These are phyloP conservation scores for Lepidonotus clava DNA, from an alignment of 2,888 invertebrate genomes.

Conservation along the genomic window DNA sequence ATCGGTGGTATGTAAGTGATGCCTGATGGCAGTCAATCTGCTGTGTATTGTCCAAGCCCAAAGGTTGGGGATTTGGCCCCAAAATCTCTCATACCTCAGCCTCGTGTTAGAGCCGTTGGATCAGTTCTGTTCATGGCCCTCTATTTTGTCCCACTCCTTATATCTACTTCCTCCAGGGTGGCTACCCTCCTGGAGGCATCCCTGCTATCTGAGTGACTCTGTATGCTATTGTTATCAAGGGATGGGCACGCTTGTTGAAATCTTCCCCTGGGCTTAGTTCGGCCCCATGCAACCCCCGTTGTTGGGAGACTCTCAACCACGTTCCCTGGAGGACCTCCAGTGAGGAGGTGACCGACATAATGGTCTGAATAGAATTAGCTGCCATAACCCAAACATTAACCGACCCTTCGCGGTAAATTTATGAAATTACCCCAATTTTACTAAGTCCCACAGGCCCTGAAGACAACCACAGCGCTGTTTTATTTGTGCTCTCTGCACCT, in stretches of 20 bases:
- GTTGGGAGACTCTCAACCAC: background rate
- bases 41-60: background rate
- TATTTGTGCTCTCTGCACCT: background rate
- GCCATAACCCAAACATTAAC: constrained; percentile 37
- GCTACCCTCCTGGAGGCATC: too few relatives aligned
- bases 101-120: background rate
- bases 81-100: background rate
- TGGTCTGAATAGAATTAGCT: constrained; percentile 12
- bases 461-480: background rate
- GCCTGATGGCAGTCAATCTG: background rate
- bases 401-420: constrained; percentile 14
- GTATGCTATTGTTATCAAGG: constrained; percentile 35
- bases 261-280: background rate
- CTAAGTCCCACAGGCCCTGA: constrained; percentile 3
- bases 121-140: background rate
- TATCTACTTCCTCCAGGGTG: background rate
- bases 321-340: background rate
- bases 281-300: background rate
- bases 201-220: background rate
- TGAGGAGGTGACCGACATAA: background rate
- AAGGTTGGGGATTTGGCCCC: background rate
- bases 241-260: constrained; percentile 8
- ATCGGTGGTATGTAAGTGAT: background rate
- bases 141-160: background rate
- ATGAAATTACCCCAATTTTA: constrained; percentile 22